These are phyloP conservation scores for Drosophila pallidifrons DNA, from an alignment of 1,140 invertebrate species.

Conservation along the genomic window DNA sequence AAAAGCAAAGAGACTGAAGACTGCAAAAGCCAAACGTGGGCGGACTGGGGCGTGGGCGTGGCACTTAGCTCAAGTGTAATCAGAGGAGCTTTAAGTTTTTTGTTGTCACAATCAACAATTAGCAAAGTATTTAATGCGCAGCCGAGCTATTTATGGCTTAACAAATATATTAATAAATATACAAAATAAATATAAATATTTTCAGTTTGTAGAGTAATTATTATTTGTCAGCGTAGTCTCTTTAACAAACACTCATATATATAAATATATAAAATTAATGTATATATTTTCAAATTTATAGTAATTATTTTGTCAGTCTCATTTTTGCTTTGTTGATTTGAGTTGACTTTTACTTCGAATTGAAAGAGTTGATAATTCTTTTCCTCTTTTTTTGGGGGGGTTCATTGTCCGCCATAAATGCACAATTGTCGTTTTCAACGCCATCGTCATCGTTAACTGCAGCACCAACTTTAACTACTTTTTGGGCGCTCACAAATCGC, in stretches of 20 bases:
- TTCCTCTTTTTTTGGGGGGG: constrained; percentile 11
- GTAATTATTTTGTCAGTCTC: background rate
- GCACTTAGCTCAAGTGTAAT: constrained; percentile 49
- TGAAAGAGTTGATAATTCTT: background rate
- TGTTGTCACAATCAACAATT: constrained; percentile 20
- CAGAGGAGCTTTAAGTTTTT: constrained; percentile 35
- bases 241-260: too few species aligned
- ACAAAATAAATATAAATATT: too few species aligned
- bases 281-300: background rate
- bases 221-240: too few species aligned
- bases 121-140: constrained; percentile 12
- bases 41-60: constrained; percentile 1
- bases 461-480: constrained; percentile 67
- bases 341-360: background rate
- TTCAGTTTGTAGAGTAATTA: too few species aligned
- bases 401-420: constrained; percentile 58
- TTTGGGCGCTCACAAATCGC: constrained; percentile 65
- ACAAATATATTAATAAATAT: background rate
- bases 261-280: background rate
- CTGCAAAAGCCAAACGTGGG: constrained; percentile 37
- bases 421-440: constrained; percentile 62
- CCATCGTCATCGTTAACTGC: constrained; percentile 51
- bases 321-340: background rate
- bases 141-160: background rate
- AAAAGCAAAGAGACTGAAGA: constrained; percentile 82